Conservation (phyloP, 2,797 vertebrate genomes). For the Prunella strophiata region DNA sequence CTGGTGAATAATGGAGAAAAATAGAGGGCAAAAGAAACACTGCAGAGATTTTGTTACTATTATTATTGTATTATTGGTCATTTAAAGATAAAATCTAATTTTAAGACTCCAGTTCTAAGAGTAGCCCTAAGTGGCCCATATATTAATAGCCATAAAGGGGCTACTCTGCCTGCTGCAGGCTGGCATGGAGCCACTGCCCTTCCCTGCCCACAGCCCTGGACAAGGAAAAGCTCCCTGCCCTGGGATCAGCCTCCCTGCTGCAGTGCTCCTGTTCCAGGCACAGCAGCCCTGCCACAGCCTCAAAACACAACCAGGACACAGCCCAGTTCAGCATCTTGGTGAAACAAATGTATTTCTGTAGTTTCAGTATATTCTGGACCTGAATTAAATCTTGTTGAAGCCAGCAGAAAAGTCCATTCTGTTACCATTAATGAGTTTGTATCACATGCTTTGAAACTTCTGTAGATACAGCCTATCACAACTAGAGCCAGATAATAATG, state of each 20-base stretch:
- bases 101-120: background rate
- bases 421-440: background rate
- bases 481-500: background rate
- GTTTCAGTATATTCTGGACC: background rate
- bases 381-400: background rate
- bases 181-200: background rate
- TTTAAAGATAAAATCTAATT: constrained; percentile 27
- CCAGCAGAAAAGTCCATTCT: background rate
- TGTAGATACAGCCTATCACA: background rate
- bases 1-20: background rate
- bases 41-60: background rate
- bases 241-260: background rate
- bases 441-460: background rate
- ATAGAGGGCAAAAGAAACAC: background rate
- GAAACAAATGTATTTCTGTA: background rate
- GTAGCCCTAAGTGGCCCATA: background rate
- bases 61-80: background rate
- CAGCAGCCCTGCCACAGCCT: background rate
- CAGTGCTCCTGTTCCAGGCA: background rate
- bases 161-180: background rate
- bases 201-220: background rate
- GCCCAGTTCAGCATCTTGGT: background rate
- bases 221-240: background rate
- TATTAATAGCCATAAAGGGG: background rate
- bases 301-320: background rate